Evolutionary conservation across 2,888 invertebrate species (phyloP).

Genomic region (Sipunculus nudus): DNA sequence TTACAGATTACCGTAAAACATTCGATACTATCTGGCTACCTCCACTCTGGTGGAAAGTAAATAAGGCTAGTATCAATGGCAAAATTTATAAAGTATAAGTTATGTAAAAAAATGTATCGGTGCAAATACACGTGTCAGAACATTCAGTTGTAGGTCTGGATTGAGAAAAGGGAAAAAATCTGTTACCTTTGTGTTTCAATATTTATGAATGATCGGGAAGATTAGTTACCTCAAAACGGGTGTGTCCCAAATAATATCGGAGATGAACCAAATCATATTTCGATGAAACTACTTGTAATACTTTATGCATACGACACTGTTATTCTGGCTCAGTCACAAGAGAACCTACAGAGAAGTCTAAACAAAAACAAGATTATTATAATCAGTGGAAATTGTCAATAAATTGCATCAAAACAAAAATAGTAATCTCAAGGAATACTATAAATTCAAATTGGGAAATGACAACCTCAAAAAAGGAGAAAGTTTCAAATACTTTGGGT

Average conservation of each 20-base stretch:
- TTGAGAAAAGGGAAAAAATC: slow-evolving; percentile 4
- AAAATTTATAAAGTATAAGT: neutral
- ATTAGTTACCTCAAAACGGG: neutral
- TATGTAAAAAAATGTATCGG: neutral
- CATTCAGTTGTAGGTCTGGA: neutral
- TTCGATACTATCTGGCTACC: slow-evolving; percentile 1
- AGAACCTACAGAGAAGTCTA: neutral
- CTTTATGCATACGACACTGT: slow-evolving; percentile 7
- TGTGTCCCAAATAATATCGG: neutral
- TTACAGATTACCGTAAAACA: neutral
- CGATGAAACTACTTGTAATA: neutral
- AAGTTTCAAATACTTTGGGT: slow-evolving; percentile 2
- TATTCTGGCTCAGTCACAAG: neutral
- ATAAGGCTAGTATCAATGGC: neutral
- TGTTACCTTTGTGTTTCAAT: slow-evolving; percentile 3
- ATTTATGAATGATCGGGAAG: slow-evolving; percentile 8
- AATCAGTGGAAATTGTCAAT: slow-evolving; percentile 1
- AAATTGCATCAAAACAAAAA: slow-evolving; percentile 7
- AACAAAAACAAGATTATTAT: neutral
- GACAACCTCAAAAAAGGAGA: neutral
- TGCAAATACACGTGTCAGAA: neutral
- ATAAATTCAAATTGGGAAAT: neutral
- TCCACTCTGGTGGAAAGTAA: slow-evolving; percentile 5
- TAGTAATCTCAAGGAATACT: neutral
- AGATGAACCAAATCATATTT: neutral